These are phyloP conservation scores for Eleginops maclovinus DNA, from an alignment of 2,113 vertebrate species.

Conservation along the genomic window DNA sequence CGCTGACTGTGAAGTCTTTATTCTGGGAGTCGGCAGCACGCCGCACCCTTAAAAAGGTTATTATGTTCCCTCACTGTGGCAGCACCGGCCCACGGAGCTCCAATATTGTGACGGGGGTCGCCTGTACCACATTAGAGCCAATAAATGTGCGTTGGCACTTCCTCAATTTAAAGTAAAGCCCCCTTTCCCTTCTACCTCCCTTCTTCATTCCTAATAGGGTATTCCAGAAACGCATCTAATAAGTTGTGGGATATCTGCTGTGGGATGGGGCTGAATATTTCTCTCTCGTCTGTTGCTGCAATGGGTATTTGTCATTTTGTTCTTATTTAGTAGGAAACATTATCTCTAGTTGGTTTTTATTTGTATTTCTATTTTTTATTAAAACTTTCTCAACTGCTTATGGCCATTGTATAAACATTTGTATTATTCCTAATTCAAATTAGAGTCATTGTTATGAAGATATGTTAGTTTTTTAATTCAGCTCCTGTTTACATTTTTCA, in stretches of 20 bases:
- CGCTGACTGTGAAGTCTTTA: conserved; percentile 82
- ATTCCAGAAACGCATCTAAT: conserved; percentile 83
- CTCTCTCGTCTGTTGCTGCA: conserved; percentile 57
- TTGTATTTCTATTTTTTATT: not conserved
- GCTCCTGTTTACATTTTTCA: too few relatives aligned
- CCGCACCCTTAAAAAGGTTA: conserved; percentile 84
- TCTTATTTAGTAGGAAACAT: conserved; percentile 40
- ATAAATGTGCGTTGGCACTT: conserved; percentile 91
- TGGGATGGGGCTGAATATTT: conserved; percentile 74
- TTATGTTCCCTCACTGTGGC: conserved; percentile 81
- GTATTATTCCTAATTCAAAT: too few relatives aligned
- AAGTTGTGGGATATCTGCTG: conserved; percentile 80
- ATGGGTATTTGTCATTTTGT: conserved; percentile 52
- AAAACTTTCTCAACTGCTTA: not conserved
- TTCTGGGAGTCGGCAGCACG: conserved; percentile 72
- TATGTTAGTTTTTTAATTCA: too few relatives aligned
- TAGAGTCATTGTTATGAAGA: too few relatives aligned
- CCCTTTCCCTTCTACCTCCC: conserved; percentile 78
- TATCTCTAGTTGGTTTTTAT: conserved; percentile 4
- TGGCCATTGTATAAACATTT: too few relatives aligned
- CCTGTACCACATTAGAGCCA: conserved; percentile 87
- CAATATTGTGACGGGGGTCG: conserved; percentile 73
- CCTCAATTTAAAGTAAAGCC: conserved; percentile 90
- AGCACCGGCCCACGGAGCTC: conserved; percentile 70
- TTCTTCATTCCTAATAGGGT: conserved; percentile 86